Base-by-base conservation (phyloP, 2,888 invertebrate genomes). In the Drosophila parthenogenetica region DNA sequence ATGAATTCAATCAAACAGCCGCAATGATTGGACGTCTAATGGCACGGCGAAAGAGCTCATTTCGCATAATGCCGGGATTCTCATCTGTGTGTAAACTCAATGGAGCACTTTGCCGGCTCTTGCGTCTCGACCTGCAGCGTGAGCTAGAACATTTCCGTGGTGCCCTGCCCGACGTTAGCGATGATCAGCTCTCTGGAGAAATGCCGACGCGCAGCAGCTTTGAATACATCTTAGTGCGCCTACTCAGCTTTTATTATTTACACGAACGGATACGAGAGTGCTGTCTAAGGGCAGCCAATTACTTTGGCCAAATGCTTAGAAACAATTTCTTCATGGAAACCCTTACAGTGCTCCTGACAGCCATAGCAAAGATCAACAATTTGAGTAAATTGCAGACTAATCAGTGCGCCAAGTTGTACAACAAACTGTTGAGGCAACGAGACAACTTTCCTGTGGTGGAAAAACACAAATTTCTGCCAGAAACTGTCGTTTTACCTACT, bases 11-110 rank as follows among this genome's bases (percentile, higher is more conserved):
- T 5, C 74, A 91, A 51, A 81, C 86, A 1, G 90, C 91, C 1
- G 92, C 92, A 0, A 53, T 92, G 25, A 82, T 91, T 35, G 90
- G 90, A 1, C 87, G 92, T 1, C 69, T 92, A 0, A 90, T 91
- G 83, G 92, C 91, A 0, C 87, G 91, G 1, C 89, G 92, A 0
- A 90, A 91, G 57, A 91, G 90, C 57, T 92, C 92, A 0, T 92
- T 92, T 66, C 84, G 72, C 1, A 78, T 77, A 16, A 88, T 92
- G 88, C 82, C 79, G 8, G 92, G 92, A 1, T 92, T 91, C 60
- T 89, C 90, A 17, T 64, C 81, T 2, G 66, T 92, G 3, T 85
- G 89, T 17, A 92, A 92, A 62, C 61, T 91, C 2, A 92, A 92
- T 57, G 35, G 90, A 1, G 89, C 91, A 0, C 79, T 92, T 0